phyloP scores from a whole-genome alignment of 37 sponge, comb jelly and placozoan genomes.

The Halichondria panicea region DNA sequence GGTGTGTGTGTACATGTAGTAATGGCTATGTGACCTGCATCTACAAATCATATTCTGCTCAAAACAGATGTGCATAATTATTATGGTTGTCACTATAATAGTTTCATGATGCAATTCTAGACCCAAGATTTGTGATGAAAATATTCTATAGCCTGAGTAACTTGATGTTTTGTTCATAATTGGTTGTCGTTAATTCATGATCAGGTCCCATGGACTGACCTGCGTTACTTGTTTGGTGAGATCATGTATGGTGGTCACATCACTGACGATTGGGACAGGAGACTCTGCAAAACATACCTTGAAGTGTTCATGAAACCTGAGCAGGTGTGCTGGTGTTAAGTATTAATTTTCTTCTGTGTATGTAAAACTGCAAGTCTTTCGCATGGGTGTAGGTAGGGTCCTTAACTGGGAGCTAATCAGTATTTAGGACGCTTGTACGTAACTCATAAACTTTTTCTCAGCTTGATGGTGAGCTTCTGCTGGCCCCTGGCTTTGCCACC shows the following conservation, averaged over 20 bases:
- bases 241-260: slow-evolving; percentile 99
- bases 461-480: slow-evolving; percentile 89
- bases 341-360: no score
- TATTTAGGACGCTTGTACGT: background rate
- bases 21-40: background rate
- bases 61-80: no score
- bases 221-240: slow-evolving; percentile 99
- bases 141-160: background rate
- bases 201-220: slow-evolving; percentile 98
- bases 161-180: background rate
- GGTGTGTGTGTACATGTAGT: slow-evolving; percentile 10
- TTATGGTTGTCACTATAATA: no score
- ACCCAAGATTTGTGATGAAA: background rate
- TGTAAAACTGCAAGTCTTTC: no score
- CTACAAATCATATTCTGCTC: no score
- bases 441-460: slow-evolving; percentile 3
- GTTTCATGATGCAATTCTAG: no score
- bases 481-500: slow-evolving; percentile 87
- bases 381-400: no score
- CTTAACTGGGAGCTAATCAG: no score
- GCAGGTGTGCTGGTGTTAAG: slow-evolving; percentile 78
- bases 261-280: slow-evolving; percentile 99
- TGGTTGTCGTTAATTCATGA: no score
- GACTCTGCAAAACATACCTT: slow-evolving; percentile 94
- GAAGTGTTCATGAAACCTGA: slow-evolving; percentile 97